These are phyloP conservation scores for Eueremaeus valkanovi DNA, from an alignment of 2,888 invertebrate genomes.

Conservation along the genomic window DNA sequence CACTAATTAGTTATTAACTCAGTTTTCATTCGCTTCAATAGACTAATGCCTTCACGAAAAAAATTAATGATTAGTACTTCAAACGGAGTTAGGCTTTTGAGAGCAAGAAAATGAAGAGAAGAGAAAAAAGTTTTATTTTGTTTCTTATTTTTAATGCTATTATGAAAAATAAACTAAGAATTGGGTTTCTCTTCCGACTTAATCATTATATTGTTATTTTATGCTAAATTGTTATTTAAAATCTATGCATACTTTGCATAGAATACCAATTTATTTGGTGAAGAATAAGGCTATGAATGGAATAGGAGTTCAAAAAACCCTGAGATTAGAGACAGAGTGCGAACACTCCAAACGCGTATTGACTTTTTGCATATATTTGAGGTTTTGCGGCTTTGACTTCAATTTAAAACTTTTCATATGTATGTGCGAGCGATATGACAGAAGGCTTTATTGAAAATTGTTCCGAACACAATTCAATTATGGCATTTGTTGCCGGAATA, in stretches of 20 bases:
- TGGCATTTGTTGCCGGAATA: background rate
- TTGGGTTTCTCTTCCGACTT: background rate
- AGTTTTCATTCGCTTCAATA: background rate
- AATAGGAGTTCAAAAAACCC: background rate
- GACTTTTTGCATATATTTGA: background rate
- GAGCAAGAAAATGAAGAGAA: no score
- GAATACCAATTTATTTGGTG: background rate
- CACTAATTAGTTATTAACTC: background rate
- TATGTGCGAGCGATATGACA: background rate
- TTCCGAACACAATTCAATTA: background rate
- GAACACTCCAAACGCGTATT: background rate
- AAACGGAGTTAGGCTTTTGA: background rate
- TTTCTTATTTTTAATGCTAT: background rate
- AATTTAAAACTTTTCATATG: background rate
- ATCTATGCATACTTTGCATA: background rate
- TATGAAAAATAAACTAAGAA: background rate
- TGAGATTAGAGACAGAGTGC: background rate
- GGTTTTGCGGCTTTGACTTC: background rate
- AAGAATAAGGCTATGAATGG: background rate
- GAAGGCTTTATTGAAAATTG: conserved; percentile 2
- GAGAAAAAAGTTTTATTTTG: no score
- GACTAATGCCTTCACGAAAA: no score
- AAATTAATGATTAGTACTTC: background rate
- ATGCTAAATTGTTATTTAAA: background rate
- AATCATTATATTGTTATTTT: background rate